Percentiles rank a stretch among this genome's conserved stretches.
These are phyloP conservation scores for Megaceryle torquata DNA, from an alignment of 2,113 vertebrate genomes.

Conservation along the genomic window DNA sequence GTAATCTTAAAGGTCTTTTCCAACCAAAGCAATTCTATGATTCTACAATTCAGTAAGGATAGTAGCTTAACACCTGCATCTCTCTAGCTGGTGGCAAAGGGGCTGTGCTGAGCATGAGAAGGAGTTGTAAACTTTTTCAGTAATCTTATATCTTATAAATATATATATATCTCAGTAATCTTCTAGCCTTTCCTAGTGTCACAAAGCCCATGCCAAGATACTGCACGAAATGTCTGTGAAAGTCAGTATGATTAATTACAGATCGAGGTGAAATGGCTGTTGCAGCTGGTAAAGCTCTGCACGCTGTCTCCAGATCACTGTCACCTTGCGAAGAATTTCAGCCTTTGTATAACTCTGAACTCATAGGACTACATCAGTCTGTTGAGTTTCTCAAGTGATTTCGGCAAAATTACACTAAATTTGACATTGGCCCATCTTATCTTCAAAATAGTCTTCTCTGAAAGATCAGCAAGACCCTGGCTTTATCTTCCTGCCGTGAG, in stretches of 20 bases:
- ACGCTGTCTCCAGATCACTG: not conserved
- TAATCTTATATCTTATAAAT: too few species aligned
- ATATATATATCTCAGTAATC: too few species aligned
- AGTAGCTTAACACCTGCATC: too few species aligned
- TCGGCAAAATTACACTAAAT: not conserved
- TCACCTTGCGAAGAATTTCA: not conserved
- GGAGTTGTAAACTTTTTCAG: not conserved
- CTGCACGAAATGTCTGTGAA: not conserved
- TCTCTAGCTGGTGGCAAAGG: not conserved
- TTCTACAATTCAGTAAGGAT: too few species aligned
- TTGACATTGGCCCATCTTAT: not conserved
- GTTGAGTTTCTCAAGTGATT: not conserved
- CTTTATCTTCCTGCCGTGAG: not conserved
- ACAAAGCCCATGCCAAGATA: rapidly evolving
- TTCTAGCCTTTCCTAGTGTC: not conserved
- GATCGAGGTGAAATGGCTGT: not conserved
- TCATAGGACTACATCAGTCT: not conserved
- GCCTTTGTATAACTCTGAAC: not conserved
- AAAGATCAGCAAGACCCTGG: not conserved
- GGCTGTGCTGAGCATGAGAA: not conserved
- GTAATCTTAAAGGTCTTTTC: too few species aligned
- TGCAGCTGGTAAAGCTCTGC: not conserved
- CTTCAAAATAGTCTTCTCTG: not conserved
- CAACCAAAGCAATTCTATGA: too few species aligned
- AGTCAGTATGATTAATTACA: not conserved